Evolutionary conservation across 2,113 vertebrate genomes (phyloP), one percentile per base, ranked within the genome.

Genomic region (Elachura formosa): DNA sequence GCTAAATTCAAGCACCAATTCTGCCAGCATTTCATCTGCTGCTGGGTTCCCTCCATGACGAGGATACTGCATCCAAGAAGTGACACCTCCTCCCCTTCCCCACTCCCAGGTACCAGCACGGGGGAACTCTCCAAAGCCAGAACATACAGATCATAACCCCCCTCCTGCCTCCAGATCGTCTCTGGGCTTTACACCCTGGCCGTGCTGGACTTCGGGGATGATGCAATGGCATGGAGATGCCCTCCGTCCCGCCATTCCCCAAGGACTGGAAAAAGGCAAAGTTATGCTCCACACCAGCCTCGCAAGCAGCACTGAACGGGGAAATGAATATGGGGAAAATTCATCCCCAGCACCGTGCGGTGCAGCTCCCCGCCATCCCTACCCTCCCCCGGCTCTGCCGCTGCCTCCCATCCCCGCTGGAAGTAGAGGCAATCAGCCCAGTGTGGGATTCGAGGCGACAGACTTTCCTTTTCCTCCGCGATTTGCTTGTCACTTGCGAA

Each of bases 401-500:
- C 87, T 14, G 75, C 48, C 95, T 94, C 91, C 85, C 90, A 43
- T 96, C 91, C 94, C 92, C 84, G 73, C 81, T 41, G 78, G 62
- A 94, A 95, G 93, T 83, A 19, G 69, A 34, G 46, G 87, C 96
- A 93, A 86, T 81, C 96, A 96, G 77, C 91, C 86, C 90, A 81
- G 87, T 90, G 96, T 86, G 84, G 96, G 90, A 97, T 97, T 96
- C 97, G 76, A 97, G 96, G 93, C 38, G 94, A 93, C 96, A 97
- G 94, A 36, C 90, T 72, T 92, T 91, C 91, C 48, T 92, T 93
- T 93, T 86, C 93, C 74, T 97, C 74, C 48, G 7, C 81, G 67
- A 52, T 96, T 95, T 76, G 90, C 86, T 75, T 92, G 96, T 94
- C 89, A 72, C 91, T 94, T 87, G 83, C 55, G 54, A 94, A 75